These are phyloP conservation scores for Polypterus bichir DNA, from an alignment of 2,113 vertebrate species.

Conservation along the genomic window DNA sequence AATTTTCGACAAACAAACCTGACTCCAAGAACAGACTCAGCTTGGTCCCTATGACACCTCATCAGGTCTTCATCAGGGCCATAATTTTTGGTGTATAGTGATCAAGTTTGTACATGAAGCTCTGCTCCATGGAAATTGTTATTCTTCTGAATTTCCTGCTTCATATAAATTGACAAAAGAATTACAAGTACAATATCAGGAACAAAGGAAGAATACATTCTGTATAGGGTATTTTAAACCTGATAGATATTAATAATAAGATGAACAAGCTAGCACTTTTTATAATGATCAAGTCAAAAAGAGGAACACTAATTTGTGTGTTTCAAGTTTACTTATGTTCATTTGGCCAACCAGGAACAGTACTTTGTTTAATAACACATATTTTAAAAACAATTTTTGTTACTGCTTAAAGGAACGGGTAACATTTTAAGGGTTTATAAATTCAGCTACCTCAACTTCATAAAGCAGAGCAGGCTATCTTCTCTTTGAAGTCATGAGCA, in stretches of 20 bases:
- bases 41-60: constrained; percentile 15
- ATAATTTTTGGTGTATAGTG: constrained; percentile 15
- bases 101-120: constrained; percentile 16
- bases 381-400: not conserved
- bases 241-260: not conserved
- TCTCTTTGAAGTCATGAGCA: constrained; percentile 15
- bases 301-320: not conserved
- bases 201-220: constrained; percentile 9
- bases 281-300: constrained; percentile 5
- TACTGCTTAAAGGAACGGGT: constrained; percentile 1
- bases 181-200: constrained; percentile 2
- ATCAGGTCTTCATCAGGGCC: constrained; percentile 14
- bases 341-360: constrained; percentile 1
- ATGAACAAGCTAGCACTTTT: constrained; percentile 6
- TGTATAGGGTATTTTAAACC: constrained; percentile 1
- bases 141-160: constrained; percentile 20
- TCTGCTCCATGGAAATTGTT: constrained; percentile 21
- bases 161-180: constrained; percentile 14
- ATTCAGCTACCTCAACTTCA: constrained; percentile 18
- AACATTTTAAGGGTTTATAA: constrained; percentile 7
- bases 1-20: constrained; percentile 12
- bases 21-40: constrained; percentile 11
- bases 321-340: not conserved
- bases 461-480: constrained; percentile 23
- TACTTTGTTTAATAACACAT: not conserved